Evolutionary conservation across 2,113 vertebrate genomes (phyloP), one percentile per base, ranked within the genome.

Genomic region (Hiodon tergisus): DNA sequence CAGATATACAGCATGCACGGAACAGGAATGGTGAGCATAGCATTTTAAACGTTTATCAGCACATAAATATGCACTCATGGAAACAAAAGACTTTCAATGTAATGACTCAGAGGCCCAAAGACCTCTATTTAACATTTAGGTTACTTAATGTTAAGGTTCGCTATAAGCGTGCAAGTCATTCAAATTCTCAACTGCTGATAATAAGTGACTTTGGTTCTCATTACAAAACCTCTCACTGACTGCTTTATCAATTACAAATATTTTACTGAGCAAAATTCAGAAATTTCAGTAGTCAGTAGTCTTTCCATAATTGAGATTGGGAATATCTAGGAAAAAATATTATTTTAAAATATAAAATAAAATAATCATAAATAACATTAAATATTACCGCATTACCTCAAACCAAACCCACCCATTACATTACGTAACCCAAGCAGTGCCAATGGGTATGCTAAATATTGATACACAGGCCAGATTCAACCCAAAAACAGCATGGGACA

Each of bases 1-100:
- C 85, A 91, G 79, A 91, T 89, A 92, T 90, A 89, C 89, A 86
- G 92, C 86, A 90, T 87, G 87, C 93, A 93, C 91, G 90, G 91
- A 94, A 81, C 80, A 85, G 80, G 86, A 63, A 80, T 59, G 52
- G 76, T 50, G 78, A 79, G 14, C 80, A 69, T 75, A 76, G 68
- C 80, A 65, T 47, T 67, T 72, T 48, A 77, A 69, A 77, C 81
- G 71, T 13, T 72, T n/a, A 7, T 11, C 52, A 54, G 60, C 48
- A 62, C 52, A 71, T 57, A n/a, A 67, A 47, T 6, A 46, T 76
- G 54, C 63, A 58, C 11, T 31, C 31, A 59, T 51, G 6, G 68
- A 10, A 48, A 9, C 13, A 51, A 47, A 68, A 9, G 59, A n/a
- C 46, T 46, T 73, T 54, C 72, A 68, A 57, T 67, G 63, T 17